Base-by-base conservation (phyloP, 2,888 invertebrate species). In the Monopis laevigella region DNA sequence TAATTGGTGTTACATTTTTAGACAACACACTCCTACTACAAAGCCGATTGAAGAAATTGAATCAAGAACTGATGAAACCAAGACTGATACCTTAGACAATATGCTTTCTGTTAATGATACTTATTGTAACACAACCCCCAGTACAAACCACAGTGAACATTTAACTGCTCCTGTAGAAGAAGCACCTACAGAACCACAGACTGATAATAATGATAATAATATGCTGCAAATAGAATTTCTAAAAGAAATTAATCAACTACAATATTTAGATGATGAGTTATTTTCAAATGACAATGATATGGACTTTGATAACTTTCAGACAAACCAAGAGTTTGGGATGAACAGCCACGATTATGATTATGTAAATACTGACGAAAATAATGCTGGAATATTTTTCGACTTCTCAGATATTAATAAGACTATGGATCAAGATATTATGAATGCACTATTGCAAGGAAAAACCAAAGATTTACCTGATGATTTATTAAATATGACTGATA, bases 231-330 rank as follows among this genome's bases (percentile, higher is more conserved):
- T 72, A n/a, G 77, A 77, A 46, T 54, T 78, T 14, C 45, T 77
- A 0, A 74, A 74, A 54, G 77, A 77, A 43, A 75, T 78, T 58
- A 73, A 73, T 38, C 69, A 73, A 17, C 51, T 78, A n/a, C 70
- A 77, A 41, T 63, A 64, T 29, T 43, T 77, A 29, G 78, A 78
- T 13, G 78, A 78, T 48, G 78, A 78, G 51, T 46, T 78, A 1
- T 54, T 78, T 2, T 74, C 71, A 43, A 73, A 73, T 41, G 77
- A 78, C 46, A n/a, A n/a, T n/a, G 57, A 77, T 38, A 57, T 77
- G 38, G 75, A 77, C 42, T 65, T 80, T n/a, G 80, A 78, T 8
- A 65, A 59, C 27, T 65, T 80, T 30, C 73, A 70, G 52, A 66
- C 62, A 2, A 68, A 55, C 32, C 66, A 71, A 17, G 65, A 72